A percentile compares a stretch with the other conserved stretches of the same genome.
Evolutionary conservation across 2,113 vertebrate species (phyloP).

Genomic region (Aepyceros melampus): DNA sequence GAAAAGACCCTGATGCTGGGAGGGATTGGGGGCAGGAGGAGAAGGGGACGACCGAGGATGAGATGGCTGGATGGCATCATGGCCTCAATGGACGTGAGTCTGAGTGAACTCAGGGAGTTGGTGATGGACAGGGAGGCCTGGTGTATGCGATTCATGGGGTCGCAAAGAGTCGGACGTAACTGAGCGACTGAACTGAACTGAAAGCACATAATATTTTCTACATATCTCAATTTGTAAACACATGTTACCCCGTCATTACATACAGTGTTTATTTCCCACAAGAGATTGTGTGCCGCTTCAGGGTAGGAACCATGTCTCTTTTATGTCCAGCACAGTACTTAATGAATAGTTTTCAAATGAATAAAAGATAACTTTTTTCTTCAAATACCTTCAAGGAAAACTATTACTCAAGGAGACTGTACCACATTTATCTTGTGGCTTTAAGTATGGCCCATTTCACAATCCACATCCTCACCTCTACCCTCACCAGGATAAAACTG

Average conservation of each 20-base stretch:
- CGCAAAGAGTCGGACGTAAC: too few relatives aligned
- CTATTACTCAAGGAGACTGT: background rate
- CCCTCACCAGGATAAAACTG: background rate
- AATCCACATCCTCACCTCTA: background rate
- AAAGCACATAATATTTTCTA: background rate
- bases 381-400: background rate
- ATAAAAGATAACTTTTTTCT: background rate
- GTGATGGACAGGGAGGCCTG: too few relatives aligned
- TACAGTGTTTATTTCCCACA: background rate
- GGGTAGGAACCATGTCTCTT: background rate
- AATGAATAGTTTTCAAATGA: background rate
- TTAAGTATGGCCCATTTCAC: background rate
- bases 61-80: too few relatives aligned
- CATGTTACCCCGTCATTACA: background rate
- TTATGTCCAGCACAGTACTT: background rate
- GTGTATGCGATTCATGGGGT: too few relatives aligned
- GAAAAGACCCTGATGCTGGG: too few relatives aligned
- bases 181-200: too few relatives aligned
- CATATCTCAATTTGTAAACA: background rate
- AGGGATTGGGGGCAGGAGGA: too few relatives aligned
- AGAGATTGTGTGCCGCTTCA: background rate
- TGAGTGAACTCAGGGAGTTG: too few relatives aligned
- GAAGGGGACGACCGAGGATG: too few relatives aligned
- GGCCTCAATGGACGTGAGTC: too few relatives aligned
- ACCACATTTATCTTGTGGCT: background rate